phyloP scores from a whole-genome alignment of 30 jellyfish, hydroid and myxozoan species.

The Aurelia aurita region DNA sequence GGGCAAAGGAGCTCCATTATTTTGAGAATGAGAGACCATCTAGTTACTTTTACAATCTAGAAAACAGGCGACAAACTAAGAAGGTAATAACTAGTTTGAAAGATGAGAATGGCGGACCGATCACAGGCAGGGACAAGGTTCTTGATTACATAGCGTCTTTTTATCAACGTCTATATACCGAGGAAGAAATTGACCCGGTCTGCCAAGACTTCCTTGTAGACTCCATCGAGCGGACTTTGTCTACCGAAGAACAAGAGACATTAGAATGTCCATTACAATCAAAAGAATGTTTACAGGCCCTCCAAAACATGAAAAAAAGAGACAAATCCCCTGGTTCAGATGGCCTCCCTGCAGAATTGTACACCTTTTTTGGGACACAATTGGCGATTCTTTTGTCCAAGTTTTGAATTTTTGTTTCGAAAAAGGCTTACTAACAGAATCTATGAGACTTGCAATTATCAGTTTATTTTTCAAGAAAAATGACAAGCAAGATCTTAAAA shows the following conservation, averaged over 20 bases:
- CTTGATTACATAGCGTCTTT: neutral
- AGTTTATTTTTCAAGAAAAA: slow-evolving; percentile 31
- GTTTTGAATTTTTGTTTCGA: neutral
- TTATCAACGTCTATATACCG: slow-evolving; percentile 4
- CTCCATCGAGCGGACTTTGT: neutral
- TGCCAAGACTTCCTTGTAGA: neutral
- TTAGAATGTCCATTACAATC: neutral
- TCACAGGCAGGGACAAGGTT: too few species aligned
- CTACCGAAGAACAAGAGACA: neutral
- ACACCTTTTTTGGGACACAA: slow-evolving; percentile 1
- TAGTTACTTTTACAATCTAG: neutral
- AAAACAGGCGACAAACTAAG: neutral
- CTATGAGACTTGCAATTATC: slow-evolving; percentile 34
- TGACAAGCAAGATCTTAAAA: slow-evolving; percentile 4
- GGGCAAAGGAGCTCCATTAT: slow-evolving; percentile 16
- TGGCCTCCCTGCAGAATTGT: slow-evolving; percentile 38
- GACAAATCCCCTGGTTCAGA: slow-evolving; percentile 24
- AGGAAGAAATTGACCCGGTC: neutral
- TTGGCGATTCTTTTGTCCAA: slow-evolving; percentile 13
- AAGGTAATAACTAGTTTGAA: neutral
- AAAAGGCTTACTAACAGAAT: slow-evolving; percentile 3
- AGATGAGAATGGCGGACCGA: neutral
- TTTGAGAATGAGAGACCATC: neutral
- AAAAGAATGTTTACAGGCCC: neutral
- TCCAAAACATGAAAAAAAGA: slow-evolving; percentile 3